Base-by-base conservation (phyloP, 2,888 invertebrate genomes). In the Napeogenes sylphis region DNA sequence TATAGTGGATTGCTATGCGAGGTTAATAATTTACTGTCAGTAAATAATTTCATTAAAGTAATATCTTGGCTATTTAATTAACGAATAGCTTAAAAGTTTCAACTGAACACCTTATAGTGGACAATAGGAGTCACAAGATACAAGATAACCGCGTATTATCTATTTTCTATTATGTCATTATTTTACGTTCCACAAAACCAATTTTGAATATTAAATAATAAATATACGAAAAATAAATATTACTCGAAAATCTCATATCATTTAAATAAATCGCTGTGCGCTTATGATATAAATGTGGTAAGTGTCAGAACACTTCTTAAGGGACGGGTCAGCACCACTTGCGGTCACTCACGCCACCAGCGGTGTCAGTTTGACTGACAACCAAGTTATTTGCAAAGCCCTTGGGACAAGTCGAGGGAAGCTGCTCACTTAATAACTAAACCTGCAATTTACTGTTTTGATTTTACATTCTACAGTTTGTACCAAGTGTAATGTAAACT, bases 281-380 rank as follows among this genome's bases (percentile, higher is more conserved):
- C 59, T 65, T 60, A 55, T 63, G 47, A 45, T 45, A 61, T 67
- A 45, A 21, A 61, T n/a, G 32, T 55, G 21, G 21, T 21, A 51
- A 14, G 82, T 80, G 84, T 84, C 82, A 79, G 74, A 74, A 75
- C 81, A 80, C 84, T 79, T 83, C 78, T 77, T 79, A 76, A 76
- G 75, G 65, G 74, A 75, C 75, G 68, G 68, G 60, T 63, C 63
- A 61, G 67, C 73, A 72, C 73, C 62, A 61, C 67, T 67, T 70
- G 68, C 65, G 69, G 69, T 68, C 72, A 72, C 70, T 70, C 73
- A 74, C 80, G 76, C 75, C 73, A 70, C 69, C 70, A 65, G 71
- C 66, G 68, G 75, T 73, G 80, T 77, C 75, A 77, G 76, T 76
- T 81, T 82, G 82, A 82, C 76, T 79, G 79, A 77, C 77, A 70